Base-by-base conservation (phyloP, 2,113 vertebrate genomes). In the Anarhynchus alexandrinus region DNA sequence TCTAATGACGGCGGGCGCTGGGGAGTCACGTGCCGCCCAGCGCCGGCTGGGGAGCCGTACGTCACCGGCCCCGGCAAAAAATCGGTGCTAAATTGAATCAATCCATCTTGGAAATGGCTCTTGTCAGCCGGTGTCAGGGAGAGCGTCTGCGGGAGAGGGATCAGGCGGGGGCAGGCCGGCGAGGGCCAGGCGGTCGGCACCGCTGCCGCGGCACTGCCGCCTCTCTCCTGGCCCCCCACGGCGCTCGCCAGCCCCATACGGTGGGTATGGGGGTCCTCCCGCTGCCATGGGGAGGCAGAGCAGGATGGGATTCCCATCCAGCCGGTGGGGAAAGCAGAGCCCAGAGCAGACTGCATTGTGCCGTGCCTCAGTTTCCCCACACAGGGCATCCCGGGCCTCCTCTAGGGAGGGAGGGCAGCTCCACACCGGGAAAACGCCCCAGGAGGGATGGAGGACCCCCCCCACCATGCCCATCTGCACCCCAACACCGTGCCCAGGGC, bases 21-120 rank as follows among this genome's bases (percentile, higher is more conserved):
- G 86, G 88, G 97, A 98, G 98, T 96, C 98, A 97, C 97, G 93
- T 96, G 94, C 90, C 1, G 58, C 64, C 95, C 83, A 27, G 97
- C 87, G 95, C 97, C 76, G 95, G 97, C 97, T 97, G 92, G 97
- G 97, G 97, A 98, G 98, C 96, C 45, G 85, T 96, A 98, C 97
- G 97, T 98, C 98, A 98, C 97, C 95, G 89, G 97, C 97, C 98
- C 98, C 97, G 51, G 98, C 97, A n/a, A 66, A 96, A 98, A 98
- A 98, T 98, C 95, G 96, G 98, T 97, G 97, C 98, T 98, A 98
- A 98, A 99, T 99, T 98, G 98, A 98, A 98, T 98, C 98, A 98
- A 99, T 99, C 98, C 98, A 98, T 99, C 98, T 99, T 98, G 96
- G 98, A 98, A 98, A 98, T 98, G 98, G 98, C 98, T 98, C 97